Conservation (phyloP, 2,113 vertebrate species). For the Scomber scombrus region DNA sequence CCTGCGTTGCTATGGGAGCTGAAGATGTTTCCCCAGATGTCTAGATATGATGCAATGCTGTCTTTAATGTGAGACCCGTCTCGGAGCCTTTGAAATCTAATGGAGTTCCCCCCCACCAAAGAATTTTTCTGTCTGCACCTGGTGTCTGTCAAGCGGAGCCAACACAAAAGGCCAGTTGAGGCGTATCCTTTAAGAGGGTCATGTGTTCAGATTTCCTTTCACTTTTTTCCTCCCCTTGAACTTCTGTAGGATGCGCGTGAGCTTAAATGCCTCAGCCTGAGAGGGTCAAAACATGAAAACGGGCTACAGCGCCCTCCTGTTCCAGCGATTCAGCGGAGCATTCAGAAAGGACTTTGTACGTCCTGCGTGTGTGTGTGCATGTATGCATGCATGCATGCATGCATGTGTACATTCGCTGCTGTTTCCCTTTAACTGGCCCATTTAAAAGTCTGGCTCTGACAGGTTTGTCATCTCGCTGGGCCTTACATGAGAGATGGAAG, state of each 20-base stretch:
- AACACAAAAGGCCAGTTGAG: conserved; percentile 78
- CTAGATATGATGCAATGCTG: neutral
- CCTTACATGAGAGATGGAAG: conserved; percentile 8
- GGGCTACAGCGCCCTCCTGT: conserved; percentile 18
- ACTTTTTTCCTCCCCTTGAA: conserved; percentile 73
- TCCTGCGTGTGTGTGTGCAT: no score
- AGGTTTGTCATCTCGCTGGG: conserved; percentile 31
- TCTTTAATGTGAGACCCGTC: conserved; percentile 36
- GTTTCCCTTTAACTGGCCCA: conserved; percentile 26
- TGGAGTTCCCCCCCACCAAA: conserved; percentile 10
- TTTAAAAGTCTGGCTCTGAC: conserved; percentile 41
- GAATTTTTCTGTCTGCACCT: conserved; percentile 73
- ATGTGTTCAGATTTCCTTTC: conserved; percentile 81
- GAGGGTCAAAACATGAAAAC: conserved; percentile 52
- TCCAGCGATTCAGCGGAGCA: conserved; percentile 30
- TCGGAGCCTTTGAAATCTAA: conserved; percentile 34
- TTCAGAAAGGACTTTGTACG: neutral
- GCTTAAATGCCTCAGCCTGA: conserved; percentile 55
- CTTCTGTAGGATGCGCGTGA: conserved; percentile 72
- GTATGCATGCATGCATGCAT: neutral
- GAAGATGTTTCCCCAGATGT: conserved; percentile 8
- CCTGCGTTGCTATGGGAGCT: neutral
- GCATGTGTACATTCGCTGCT: neutral
- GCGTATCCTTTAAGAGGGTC: conserved; percentile 80
- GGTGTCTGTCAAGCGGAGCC: conserved; percentile 80